Conservation (phyloP, 2,888 invertebrate species). For the Formica aserva region DNA sequence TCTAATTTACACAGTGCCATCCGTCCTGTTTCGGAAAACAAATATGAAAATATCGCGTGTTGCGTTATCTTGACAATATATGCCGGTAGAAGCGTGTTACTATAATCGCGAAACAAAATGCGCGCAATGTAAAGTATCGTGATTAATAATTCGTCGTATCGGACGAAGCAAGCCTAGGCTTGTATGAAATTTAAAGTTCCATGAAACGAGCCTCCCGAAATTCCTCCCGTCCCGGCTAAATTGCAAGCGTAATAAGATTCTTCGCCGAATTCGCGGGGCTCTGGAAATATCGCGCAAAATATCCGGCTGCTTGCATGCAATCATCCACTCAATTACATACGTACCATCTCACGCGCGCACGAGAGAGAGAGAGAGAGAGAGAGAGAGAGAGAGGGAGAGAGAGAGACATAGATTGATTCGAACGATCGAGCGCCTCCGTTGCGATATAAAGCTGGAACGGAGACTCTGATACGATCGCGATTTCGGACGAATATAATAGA, state of each 20-base stretch:
- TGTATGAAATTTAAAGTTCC: slow-evolving; percentile 53
- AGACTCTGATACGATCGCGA: slow-evolving; percentile 46
- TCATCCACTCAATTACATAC: slow-evolving; percentile 57
- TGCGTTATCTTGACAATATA: background rate
- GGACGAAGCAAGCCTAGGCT: background rate
- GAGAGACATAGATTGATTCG: slow-evolving; percentile 29
- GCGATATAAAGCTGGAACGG: slow-evolving; percentile 37
- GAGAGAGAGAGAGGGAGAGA: background rate
- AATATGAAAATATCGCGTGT: background rate
- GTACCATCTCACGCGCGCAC: slow-evolving; percentile 34
- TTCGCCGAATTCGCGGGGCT: slow-evolving; percentile 33
- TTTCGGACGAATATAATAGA: slow-evolving; percentile 47
- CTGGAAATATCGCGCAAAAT: slow-evolving; percentile 51
- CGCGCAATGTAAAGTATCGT: background rate
- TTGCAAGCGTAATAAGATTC: slow-evolving; percentile 55
- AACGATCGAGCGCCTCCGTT: slow-evolving; percentile 37
- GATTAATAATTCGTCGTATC: slow-evolving; percentile 52
- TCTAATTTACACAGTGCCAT: background rate
- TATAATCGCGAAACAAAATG: background rate
- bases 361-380: slow-evolving; percentile 2
- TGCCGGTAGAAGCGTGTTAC: background rate
- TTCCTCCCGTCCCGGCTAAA: slow-evolving; percentile 25
- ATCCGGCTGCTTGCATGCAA: slow-evolving; percentile 53
- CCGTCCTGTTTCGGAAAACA: background rate
- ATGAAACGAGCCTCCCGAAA: slow-evolving; percentile 33